Evolutionary conservation across 2,797 vertebrate genomes (phyloP), one percentile per base, ranked within the genome.

Genomic region (Chloroceryle inda): DNA sequence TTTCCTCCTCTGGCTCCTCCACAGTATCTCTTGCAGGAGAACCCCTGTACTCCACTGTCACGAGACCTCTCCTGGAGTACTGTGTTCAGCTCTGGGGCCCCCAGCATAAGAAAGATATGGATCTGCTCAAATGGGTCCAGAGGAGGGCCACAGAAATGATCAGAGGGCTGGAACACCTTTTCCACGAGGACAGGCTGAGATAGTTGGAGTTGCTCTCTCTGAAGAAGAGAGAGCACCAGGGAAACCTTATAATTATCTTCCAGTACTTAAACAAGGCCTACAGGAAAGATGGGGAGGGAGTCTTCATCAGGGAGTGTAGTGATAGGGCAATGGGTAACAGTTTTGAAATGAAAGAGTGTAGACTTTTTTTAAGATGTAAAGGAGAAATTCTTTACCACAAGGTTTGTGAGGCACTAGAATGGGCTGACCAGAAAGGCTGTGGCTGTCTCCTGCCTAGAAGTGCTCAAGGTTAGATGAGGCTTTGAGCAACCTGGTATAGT

Each of bases 1-100:
- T 66, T 87, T 81, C 53, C 42, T 81, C 20, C 27, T 67, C 18
- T 10, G 8, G 19, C 31, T 81, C 13, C 22, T 79, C 59, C 29
- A 27, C n/a, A 24, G 0, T 0, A 20, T 24, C 19, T 83, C 56
- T 67, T 55, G 21, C 26, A 63, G 64, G 27, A 78, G 18, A 20
- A 35, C 27, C 4, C 19, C 29, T 42, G 29, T 31, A 44, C 13
- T 42, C 27, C 27, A 63, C 18, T 13, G 27, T 42, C 38, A 31
- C 42, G 61, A 63, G 38, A 42, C 9, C 38, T 40, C 38, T 42
- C 38, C 27, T 31, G 27, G 40, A 63, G 12, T 44, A 44, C 61
- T 63, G 61, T 31, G 27, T 42, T 42, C 40, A 42, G 29, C 27
- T 44, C 19, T 42, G 29, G 40, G 20, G 19, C 19, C 19, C 27